Conservation (phyloP, 2,113 vertebrate genomes). For the Atlantisia rogersi region DNA sequence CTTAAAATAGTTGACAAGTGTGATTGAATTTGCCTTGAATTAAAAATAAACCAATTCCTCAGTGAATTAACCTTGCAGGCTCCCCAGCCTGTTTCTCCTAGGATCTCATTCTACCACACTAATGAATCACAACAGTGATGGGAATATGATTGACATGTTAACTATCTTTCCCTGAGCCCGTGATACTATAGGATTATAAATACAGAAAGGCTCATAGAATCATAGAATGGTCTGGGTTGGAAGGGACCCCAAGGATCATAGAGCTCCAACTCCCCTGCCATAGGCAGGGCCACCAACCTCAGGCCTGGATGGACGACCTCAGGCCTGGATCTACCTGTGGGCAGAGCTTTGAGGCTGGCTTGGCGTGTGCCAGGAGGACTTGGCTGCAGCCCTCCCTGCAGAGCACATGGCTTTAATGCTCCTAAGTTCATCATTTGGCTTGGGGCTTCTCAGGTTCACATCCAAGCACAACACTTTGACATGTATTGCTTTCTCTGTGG, state of each 20-base stretch:
- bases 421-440: background rate
- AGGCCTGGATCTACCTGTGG: accelerated
- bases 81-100: background rate
- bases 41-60: background rate
- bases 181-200: background rate
- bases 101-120: background rate
- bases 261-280: too few species aligned
- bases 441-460: background rate
- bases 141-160: background rate
- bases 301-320: too few species aligned
- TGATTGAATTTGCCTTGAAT: background rate
- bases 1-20: background rate
- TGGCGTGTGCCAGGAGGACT: background rate
- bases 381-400: background rate
- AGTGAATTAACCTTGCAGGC: background rate
- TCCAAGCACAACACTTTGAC: background rate
- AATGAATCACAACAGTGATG: background rate
- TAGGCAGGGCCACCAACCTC: too few species aligned
- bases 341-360: background rate
- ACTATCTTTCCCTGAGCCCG: background rate
- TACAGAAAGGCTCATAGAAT: background rate
- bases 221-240: too few species aligned
- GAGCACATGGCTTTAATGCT: background rate
- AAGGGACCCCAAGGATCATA: too few species aligned
- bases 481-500: background rate